Evolutionary conservation across 2,888 invertebrate genomes (phyloP), one percentile per base, ranked within the genome.

Genomic region (Epistrophe grossulariae): DNA sequence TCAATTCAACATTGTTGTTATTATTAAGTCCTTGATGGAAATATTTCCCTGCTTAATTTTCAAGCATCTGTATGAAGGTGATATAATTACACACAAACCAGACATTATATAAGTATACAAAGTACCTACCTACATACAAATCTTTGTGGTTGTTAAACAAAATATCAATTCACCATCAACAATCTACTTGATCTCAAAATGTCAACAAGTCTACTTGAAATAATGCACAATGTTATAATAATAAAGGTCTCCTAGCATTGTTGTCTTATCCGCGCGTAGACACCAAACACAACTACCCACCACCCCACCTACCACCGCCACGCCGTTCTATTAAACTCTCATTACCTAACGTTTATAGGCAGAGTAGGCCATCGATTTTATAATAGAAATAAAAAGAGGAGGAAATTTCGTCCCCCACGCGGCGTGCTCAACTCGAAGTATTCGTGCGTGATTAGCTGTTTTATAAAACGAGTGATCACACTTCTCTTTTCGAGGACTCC

Each of bases 361-460:
- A 62, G 73, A 81, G 81, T 85, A 78, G 85, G 81, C 78, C 85
- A 85, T 85, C 81, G 85, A 85, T 85, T 85, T 81, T 73, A 71
- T 78, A 62, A 52, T 24, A 40, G 52, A 40, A 52, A 38, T 15
- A 19, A 31, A 31, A 31, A 38, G 64, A 79, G 57, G 59, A 76
- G 48, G 50, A 38, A 59, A 59, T 68, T 50, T 13, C n/a, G n/a
- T n/a, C 31, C 62, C 15, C 55, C 50, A 19, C 35, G 35, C 35
- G 0, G 35, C 35, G 2, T 7, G 81, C 17, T 11, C 4, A 3
- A 28, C 17, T 11, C 4, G 7, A 28, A 73, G 50, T 73, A 81
- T 85, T 74, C 84, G 84, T 84, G 84, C 84, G 81, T 84, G 81
- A 85, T 85, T 81, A 81, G 60, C 68, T 85, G 78, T 85, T 85